Conservation (phyloP, 2,113 vertebrate genomes). For the Gnathochromis pfefferi region DNA sequence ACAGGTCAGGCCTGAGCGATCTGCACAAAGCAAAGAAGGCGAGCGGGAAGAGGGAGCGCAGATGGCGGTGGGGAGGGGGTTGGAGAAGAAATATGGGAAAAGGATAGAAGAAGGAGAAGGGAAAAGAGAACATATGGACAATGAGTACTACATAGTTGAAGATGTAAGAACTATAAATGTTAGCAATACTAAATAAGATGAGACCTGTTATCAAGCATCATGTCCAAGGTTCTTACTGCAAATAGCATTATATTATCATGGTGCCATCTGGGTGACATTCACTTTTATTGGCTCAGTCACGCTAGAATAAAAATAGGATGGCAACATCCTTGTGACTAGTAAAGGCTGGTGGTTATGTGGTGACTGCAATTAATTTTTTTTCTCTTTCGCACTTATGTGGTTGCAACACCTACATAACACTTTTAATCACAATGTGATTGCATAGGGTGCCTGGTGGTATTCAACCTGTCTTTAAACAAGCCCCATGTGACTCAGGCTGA, state of each 20-base stretch:
- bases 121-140: not conserved
- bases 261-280: not conserved
- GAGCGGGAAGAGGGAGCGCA: not conserved
- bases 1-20: conserved; percentile 89
- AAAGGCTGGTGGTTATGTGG: not conserved
- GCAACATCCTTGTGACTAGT: not conserved
- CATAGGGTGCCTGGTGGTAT: not conserved
- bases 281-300: not conserved
- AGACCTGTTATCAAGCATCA: not conserved
- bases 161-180: not conserved
- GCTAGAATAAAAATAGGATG: not conserved
- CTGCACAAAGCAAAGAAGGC: conserved; percentile 51
- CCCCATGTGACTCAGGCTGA: not conserved
- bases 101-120: not conserved
- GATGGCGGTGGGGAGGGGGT: not conserved
- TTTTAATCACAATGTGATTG: fast-evolving
- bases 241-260: not conserved
- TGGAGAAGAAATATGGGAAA: not conserved
- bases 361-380: not conserved
- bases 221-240: fast-evolving
- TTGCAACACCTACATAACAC: not conserved
- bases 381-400: not conserved
- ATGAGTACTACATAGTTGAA: not conserved
- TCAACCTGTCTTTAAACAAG: not conserved
- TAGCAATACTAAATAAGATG: not conserved